These are phyloP conservation scores for Poecilia wingei DNA, from an alignment of 2,797 vertebrate genomes.

Conservation along the genomic window DNA sequence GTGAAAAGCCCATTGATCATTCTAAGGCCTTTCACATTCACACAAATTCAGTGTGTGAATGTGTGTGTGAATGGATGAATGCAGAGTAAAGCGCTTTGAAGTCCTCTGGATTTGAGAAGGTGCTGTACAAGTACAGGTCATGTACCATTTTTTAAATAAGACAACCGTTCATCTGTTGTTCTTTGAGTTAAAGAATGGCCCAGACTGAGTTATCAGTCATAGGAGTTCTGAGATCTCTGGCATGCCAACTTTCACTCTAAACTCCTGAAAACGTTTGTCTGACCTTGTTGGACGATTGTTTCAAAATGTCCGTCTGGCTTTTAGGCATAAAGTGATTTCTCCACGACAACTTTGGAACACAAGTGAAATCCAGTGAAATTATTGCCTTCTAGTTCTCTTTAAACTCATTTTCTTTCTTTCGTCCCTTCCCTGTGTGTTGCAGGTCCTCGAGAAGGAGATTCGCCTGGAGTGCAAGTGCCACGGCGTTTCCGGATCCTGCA, in stretches of 20 bases:
- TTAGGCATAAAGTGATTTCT: slow-evolving; percentile 21
- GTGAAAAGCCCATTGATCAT: not conserved
- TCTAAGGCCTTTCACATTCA: not conserved
- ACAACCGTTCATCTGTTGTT: not conserved
- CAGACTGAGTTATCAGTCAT: slow-evolving; percentile 55
- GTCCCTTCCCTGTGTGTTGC: not conserved
- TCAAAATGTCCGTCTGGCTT: slow-evolving; percentile 56
- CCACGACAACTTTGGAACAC: not conserved
- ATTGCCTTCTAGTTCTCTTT: not conserved
- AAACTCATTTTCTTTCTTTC: not conserved
- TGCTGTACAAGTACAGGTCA: not conserved
- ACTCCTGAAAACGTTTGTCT: slow-evolving; percentile 80
- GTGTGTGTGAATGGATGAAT: not conserved
- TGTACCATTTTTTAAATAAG: not conserved
- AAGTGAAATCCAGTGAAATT: not conserved
- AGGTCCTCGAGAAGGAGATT: slow-evolving; percentile 95
- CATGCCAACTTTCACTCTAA: slow-evolving; percentile 78
- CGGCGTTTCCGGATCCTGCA: slow-evolving; percentile 95
- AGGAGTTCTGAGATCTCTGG: slow-evolving; percentile 71
- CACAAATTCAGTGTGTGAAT: not conserved
- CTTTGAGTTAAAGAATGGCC: slow-evolving; percentile 21
- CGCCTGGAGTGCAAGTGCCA: slow-evolving; percentile 97
- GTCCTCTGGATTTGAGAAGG: not conserved
- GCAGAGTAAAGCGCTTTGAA: not conserved
- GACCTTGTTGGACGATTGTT: slow-evolving; percentile 81